Evolutionary conservation across 2,113 vertebrate genomes (phyloP), one percentile per base, ranked within the genome.

Genomic region (Neotragus pygmaeus): DNA sequence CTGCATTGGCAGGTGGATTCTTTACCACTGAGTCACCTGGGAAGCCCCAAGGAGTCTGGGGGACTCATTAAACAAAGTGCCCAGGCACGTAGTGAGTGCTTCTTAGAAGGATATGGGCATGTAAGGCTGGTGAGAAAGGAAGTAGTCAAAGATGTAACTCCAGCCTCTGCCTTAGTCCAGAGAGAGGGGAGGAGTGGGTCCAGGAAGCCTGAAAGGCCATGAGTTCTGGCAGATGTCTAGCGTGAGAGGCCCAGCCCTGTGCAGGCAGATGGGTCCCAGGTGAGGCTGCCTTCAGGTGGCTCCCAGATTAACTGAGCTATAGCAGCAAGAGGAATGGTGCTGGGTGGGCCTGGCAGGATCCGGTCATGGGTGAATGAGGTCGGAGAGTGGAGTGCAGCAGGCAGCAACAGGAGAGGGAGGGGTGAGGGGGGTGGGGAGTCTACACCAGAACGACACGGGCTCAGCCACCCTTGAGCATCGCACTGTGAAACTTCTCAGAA

Each of bases 401-500:
- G 80, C 11, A 88, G 36, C 30, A 39, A 62, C 78, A 23, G 78
- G 39, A 23, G n/a, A n/a, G 53, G 51, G 51, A 55, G 13, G 51
- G 51, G 11, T 39, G 19, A n/a, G 6, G 33, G 3, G 33, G 45
- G 39, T 25, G 33, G 80, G 6, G 8, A 25, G 23, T 14, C 49
- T 55, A 4, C 21, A 33, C 28, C 43, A 43, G 73, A 77, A 36
- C 60, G 30, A 33, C 33, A 55, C 27, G 19, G 62, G 14, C 84
- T 58, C 53, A 80, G 43, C 33, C 6, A 11, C 58, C 93, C 83
- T 84, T 87, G 70, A 91, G 36, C 23, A 1, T 53, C 60, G 5
- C 88, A 13, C 88, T 33, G 58, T 43, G 64, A 57, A 84, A 82
- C 28, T 57, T 58, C 89, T 80, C 60, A 43, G 55, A 94, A 73